phyloP scores from a whole-genome alignment of 2,113 vertebrate genomes.

The Oncorhynchus keta region DNA sequence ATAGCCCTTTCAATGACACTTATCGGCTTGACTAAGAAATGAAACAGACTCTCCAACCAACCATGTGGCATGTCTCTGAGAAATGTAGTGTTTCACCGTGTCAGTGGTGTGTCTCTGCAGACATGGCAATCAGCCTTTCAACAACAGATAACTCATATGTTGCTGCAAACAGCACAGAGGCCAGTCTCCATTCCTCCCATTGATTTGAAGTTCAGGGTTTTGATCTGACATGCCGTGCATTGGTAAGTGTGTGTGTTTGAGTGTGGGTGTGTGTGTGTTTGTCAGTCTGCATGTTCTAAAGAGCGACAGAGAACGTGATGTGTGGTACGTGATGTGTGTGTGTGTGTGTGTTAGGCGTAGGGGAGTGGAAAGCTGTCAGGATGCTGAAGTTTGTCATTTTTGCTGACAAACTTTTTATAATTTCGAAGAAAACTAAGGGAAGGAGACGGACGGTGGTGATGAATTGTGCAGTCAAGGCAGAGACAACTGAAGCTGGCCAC shows the following conservation, averaged over 20 bases:
- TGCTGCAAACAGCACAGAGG: conserved; percentile 22
- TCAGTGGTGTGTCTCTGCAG: conserved; percentile 18
- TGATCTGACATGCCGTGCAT: conserved; percentile 10
- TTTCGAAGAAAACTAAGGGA: conserved; percentile 33
- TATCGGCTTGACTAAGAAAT: conserved; percentile 1
- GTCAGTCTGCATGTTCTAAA: neutral
- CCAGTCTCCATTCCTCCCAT: conserved; percentile 38
- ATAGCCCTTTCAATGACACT: neutral
- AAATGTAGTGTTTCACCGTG: neutral
- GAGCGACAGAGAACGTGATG: no score
- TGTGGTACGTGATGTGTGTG: no score
- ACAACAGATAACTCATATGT: conserved; percentile 20
- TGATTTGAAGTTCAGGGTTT: conserved; percentile 42
- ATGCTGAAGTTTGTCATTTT: conserved; percentile 18
- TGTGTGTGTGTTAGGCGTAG: no score
- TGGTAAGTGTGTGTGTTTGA: neutral
- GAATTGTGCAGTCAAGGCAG: neutral
- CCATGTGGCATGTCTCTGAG: conserved; percentile 7
- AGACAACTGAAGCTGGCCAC: no score
- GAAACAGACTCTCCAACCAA: neutral
- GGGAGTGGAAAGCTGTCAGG: neutral
- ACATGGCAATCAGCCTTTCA: neutral
- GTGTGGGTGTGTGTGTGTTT: neutral
- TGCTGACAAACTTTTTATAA: conserved; percentile 40
- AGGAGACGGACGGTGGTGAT: neutral